Conservation (phyloP, 2,888 invertebrate genomes). For the Drosophila anomelani region DNA sequence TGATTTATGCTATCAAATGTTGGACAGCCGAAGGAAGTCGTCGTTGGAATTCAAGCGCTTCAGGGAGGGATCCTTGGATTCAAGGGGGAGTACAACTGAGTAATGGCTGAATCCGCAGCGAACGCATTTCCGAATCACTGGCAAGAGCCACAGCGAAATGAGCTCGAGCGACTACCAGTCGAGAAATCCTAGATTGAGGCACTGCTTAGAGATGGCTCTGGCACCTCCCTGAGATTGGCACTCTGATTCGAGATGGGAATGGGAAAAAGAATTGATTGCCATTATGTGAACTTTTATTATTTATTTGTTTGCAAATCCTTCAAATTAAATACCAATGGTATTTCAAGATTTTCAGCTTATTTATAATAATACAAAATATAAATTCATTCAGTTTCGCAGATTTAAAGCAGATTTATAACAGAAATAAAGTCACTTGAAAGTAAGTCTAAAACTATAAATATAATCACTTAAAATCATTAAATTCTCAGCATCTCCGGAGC, state of each 20-base stretch:
- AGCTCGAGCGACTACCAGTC: conserved; percentile 35
- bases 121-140: conserved; percentile 70
- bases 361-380: no score
- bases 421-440: no score
- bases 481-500: background rate
- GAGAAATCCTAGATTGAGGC: conserved; percentile 14
- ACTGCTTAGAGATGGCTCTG: conserved; percentile 26
- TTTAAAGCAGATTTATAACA: no score
- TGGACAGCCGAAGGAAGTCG: conserved; percentile 25
- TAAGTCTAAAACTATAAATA: no score
- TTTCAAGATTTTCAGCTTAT: background rate
- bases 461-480: background rate
- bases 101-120: conserved; percentile 31
- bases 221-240: background rate
- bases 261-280: background rate
- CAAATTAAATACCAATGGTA: background rate
- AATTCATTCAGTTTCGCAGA: no score
- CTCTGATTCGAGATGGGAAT: background rate
- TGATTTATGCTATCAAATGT: conserved; percentile 78
- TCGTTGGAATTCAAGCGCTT: background rate
- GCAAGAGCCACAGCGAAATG: conserved; percentile 46
- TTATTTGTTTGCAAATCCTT: background rate
- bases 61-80: background rate
- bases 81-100: conserved; percentile 15
- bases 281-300: no score